Evolutionary conservation across 2,888 invertebrate species (phyloP).

Genomic region (Sphecodes monilicornis): DNA sequence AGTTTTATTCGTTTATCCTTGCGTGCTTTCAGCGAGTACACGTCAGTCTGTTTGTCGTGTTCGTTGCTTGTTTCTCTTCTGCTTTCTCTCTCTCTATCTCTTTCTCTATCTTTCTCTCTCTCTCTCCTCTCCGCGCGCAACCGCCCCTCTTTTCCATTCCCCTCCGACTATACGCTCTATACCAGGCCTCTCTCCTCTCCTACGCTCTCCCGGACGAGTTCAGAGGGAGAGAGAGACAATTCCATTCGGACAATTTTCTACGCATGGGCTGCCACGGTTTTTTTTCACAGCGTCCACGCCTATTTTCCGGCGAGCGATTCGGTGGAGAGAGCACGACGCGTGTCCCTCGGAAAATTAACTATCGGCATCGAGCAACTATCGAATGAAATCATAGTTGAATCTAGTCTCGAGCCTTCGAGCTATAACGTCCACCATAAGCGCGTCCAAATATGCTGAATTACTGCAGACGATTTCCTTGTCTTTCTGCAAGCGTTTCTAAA

Average conservation of each 20-base stretch:
- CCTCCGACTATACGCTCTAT: conserved; percentile 16
- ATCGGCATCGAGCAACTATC: neutral
- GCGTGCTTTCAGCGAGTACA: conserved; percentile 66
- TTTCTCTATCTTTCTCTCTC: conserved; percentile 8
- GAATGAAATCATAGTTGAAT: neutral
- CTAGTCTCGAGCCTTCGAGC: neutral
- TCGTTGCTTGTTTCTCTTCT: conserved; percentile 51
- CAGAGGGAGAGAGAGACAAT: conserved; percentile 43
- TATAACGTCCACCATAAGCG: no score
- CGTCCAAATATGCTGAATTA: no score
- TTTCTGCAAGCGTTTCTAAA: no score
- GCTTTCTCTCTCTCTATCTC: conserved; percentile 24
- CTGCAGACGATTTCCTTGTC: no score
- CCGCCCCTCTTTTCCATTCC: conserved; percentile 27
- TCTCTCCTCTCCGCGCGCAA: conserved; percentile 10
- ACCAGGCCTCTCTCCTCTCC: conserved; percentile 25
- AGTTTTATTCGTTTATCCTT: conserved; percentile 68
- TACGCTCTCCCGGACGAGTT: neutral
- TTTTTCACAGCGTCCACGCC: conserved; percentile 70
- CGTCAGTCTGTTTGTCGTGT: conserved; percentile 62
- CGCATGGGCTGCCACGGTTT: conserved; percentile 70
- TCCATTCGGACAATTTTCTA: conserved; percentile 70
- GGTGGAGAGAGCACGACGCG: conserved; percentile 51
- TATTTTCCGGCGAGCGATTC: conserved; percentile 71
- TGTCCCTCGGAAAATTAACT: conserved; percentile 21